phyloP scores from a whole-genome alignment of 2,797 vertebrate species.

The Phataginus tetradactyla region DNA sequence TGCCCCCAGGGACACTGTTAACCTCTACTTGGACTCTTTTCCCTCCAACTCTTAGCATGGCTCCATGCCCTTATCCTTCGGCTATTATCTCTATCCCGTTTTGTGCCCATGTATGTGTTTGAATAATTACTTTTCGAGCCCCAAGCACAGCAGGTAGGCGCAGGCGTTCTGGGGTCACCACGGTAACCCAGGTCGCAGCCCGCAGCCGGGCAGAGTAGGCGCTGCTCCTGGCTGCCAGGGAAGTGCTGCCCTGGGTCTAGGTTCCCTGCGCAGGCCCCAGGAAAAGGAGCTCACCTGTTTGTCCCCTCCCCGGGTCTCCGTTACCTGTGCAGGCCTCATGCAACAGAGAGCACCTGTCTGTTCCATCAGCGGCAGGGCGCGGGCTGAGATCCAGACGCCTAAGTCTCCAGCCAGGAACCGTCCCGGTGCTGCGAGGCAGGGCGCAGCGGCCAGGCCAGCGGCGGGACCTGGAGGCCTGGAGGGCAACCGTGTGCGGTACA shows the following conservation, averaged over 20 bases:
- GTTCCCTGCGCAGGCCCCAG: too few relatives aligned
- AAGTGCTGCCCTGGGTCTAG: too few relatives aligned
- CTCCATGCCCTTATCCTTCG: background rate
- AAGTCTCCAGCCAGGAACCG: background rate
- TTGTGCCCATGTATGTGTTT: background rate
- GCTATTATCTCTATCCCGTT: background rate
- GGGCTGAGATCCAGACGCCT: background rate
- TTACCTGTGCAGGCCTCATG: rapidly evolving
- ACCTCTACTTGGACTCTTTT: background rate
- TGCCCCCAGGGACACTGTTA: rapidly evolving
- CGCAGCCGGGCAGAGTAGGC: too few relatives aligned
- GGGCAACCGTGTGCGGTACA: too few relatives aligned
- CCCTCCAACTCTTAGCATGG: too few relatives aligned
- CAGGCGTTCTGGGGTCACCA: too few relatives aligned
- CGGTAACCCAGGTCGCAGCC: too few relatives aligned
- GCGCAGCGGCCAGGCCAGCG: too few relatives aligned
- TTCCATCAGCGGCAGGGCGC: background rate
- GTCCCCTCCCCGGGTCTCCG: background rate
- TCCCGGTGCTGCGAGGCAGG: background rate
- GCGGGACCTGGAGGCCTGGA: too few relatives aligned
- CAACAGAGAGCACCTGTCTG: background rate
- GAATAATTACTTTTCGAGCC: background rate
- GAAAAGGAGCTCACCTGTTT: too few relatives aligned
- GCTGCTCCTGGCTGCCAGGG: too few relatives aligned
- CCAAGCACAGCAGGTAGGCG: background rate